Evolutionary conservation across 30 jellyfish, hydroid and myxozoan species (phyloP), one percentile per base, ranked within the genome.

Genomic region (Haliclystus octoradiatus): DNA sequence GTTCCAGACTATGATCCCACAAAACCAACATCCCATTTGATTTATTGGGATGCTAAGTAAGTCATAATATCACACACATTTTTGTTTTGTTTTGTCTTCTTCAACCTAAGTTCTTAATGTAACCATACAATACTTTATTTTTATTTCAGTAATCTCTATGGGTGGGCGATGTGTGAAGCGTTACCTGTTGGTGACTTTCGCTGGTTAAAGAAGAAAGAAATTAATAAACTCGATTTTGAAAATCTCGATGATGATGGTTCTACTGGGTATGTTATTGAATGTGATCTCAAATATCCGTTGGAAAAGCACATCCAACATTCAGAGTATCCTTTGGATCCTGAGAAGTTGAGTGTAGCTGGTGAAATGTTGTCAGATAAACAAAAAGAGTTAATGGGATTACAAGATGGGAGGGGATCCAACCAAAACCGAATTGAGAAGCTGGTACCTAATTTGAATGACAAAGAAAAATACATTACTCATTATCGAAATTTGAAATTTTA

Each of bases 191-290:
- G 57, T 5, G 57, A 78, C 31, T 75, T 83, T 34, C 69, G 65
- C 40, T 75, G 86, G 93, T 27, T 75, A 71, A 33, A 51, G 15
- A 84, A 77, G 13, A 30, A 47, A 31, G 77, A 77, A 74, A 2
- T 77, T 35, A 31, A 28, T 19, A 49, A 65, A 9, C 3, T 69
- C 27, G 69, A 51, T 52, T 4, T 2, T 49, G 9, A 62, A 65
- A 27, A 24, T 27, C 24, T 63, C 14, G 7, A 12, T 13, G 68
- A 53, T 5, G 68, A 53, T 19, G 57, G 14, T 19, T 40, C 57
- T 9, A 9, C 9, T 5, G 57, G 57, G 19, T 40, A 40, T 40
- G 19, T 40, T 24, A 12, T 64, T n/a, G 65, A 64, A 24, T 26
- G 26, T 7, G 73, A 64, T 64, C 19, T 40, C 14, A 19, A 19